phyloP scores from a whole-genome alignment of 2,113 vertebrate species.

The Pelecanoides urinatrix region DNA sequence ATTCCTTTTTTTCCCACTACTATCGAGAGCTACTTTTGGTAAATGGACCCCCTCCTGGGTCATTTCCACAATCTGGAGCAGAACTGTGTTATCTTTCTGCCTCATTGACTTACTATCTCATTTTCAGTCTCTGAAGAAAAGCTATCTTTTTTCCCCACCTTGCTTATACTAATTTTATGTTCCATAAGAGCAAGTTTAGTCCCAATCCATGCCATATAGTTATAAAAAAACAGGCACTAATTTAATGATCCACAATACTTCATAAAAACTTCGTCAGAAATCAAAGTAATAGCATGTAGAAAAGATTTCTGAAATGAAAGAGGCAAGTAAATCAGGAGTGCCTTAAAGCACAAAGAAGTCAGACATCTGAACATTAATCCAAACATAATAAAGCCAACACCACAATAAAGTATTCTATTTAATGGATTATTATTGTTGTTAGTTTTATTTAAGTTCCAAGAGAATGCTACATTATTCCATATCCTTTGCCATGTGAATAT shows the following conservation, averaged over 20 bases:
- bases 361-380: conserved; percentile 18
- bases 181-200: conserved; percentile 28
- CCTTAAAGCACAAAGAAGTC: conserved; percentile 16
- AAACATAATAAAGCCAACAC: conserved; percentile 5
- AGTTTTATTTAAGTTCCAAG: conserved; percentile 8
- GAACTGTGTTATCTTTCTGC: conserved; percentile 59
- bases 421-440: conserved; percentile 21
- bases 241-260: conserved; percentile 46
- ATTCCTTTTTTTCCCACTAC: background rate
- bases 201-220: background rate
- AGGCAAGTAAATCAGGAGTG: background rate
- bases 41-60: conserved; percentile 30
- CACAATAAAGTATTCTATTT: background rate
- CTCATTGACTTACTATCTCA: conserved; percentile 51
- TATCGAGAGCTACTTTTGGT: conserved; percentile 13
- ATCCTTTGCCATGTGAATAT: background rate
- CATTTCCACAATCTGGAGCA: conserved; percentile 26
- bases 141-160: conserved; percentile 25
- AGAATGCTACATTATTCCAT: background rate
- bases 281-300: conserved; percentile 24
- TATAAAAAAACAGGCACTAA: conserved; percentile 22
- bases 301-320: conserved; percentile 9
- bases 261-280: conserved; percentile 28
- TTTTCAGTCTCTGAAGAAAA: conserved; percentile 47
- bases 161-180: conserved; percentile 43